Base-by-base conservation (phyloP, 2,797 vertebrate genomes). In the Acanthurus leucopareius region DNA sequence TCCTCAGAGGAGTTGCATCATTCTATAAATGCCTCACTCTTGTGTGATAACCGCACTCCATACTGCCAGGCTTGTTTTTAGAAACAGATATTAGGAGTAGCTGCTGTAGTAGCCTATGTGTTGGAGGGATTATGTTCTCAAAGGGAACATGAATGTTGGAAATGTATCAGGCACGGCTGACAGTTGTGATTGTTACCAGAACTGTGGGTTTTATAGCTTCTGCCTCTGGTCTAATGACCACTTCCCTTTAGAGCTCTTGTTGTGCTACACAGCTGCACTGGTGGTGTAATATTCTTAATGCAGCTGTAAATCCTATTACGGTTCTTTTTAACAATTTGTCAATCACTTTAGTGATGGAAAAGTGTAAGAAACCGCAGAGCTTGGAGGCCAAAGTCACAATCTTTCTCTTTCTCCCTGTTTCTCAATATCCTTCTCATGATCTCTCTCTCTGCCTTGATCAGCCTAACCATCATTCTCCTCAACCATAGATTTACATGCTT, bases 201-300 rank as follows among this genome's bases (percentile, higher is more conserved):
- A 32, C 44, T 57, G 69, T 48, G 22, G 32, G 45, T 82, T 85
- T 85, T 59, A 73, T 58, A 22, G 79, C 59, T 81, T 69, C 70
- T 75, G 52, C 49, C 69, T 82, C 69, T 38, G 66, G 9, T 72
- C 62, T 53, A 79, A 79, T 68, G 81, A 69, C 51, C 68, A 35
- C 28, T 8, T 87, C 68, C 60, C 79, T 69, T 73, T 17, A 69
- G 72, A 57, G 70, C 52, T 70, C 28, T 58, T 75, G 73, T 70
- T 69, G 61, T 69, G 70, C 66, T 65, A 14, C 61, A 75, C 60
- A 65, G 66, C 74, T 69, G 60, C 82, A 51, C 56, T 57, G 40
- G 9, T 69, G 70, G 69, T 79, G 63, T 79, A 80, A 86, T 85
- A 80, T 81, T 83, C 73, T 70, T 90, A 91, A 89, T 89, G 80